Percentiles rank a stretch among this genome's conserved stretches.
phyloP scores from a whole-genome alignment of 2,113 vertebrate genomes.

The Scopus umbretta region DNA sequence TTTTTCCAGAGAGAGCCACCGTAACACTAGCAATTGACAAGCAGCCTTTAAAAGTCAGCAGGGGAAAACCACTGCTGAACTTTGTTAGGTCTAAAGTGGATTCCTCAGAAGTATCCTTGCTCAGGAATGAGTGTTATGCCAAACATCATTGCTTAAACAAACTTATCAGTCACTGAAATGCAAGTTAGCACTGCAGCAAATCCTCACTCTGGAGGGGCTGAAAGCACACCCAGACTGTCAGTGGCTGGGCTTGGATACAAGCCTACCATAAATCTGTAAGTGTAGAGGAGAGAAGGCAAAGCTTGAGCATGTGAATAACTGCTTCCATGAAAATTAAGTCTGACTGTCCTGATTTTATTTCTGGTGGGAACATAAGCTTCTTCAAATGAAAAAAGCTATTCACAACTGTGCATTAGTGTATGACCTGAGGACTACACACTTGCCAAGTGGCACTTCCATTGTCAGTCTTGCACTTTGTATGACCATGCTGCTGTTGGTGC shows the following conservation, averaged over 20 bases:
- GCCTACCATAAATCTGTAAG: neutral
- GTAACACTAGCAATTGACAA: neutral
- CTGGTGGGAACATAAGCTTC: neutral
- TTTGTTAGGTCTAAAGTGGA: neutral
- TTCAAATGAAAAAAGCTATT: neutral
- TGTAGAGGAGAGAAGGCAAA: neutral
- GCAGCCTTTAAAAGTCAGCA: neutral
- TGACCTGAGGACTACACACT: neutral
- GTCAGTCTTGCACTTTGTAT: neutral
- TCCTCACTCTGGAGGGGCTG: neutral
- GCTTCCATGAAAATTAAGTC: neutral
- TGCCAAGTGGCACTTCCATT: fast-evolving
- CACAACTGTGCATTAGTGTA: neutral
- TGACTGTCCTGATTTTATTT: neutral
- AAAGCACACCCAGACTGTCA: neutral
- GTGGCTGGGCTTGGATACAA: neutral
- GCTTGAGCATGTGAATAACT: neutral
- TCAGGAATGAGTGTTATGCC: constrained; percentile 23
- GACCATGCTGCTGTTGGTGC: neutral
- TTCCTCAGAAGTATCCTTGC: neutral
- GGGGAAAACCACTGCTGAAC: neutral
- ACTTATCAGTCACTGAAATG: constrained; percentile 21
- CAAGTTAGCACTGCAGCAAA: neutral
- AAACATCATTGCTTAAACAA: constrained; percentile 19
- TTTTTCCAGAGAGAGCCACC: neutral